Conservation (phyloP, 1,140 invertebrate genomes). For the Druon quercuslanigerum region DNA sequence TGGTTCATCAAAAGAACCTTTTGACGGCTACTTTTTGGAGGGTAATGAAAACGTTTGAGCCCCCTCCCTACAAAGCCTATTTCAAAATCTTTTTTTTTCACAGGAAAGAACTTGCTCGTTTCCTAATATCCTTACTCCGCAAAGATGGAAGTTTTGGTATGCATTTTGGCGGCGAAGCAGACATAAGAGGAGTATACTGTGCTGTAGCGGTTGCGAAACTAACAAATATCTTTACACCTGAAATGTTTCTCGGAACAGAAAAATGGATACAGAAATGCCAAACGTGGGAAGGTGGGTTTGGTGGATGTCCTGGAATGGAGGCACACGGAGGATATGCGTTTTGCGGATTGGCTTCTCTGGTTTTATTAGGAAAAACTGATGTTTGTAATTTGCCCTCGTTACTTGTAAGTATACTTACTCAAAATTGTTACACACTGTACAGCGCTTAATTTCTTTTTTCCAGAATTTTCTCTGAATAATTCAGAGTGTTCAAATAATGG, state of each 20-base stretch:
- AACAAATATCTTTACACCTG: slow-evolving; percentile 86
- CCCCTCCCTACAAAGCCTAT: too few relatives aligned
- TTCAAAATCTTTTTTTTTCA: not conserved
- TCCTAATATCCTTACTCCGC: slow-evolving; percentile 85
- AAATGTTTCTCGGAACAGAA: slow-evolving; percentile 89
- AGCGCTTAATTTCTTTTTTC: too few relatives aligned
- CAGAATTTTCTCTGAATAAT: too few relatives aligned
- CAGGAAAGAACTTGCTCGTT: slow-evolving; percentile 83
- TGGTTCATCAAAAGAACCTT: too few relatives aligned
- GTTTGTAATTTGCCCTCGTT: slow-evolving; percentile 87
- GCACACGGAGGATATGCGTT: slow-evolving; percentile 99
- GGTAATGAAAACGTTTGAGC: too few relatives aligned
- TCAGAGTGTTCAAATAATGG: too few relatives aligned
- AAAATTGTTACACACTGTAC: too few relatives aligned
- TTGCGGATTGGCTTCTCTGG: slow-evolving; percentile 93
- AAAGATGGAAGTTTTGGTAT: slow-evolving; percentile 94
- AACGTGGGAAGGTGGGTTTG: slow-evolving; percentile 99
- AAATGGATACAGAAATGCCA: slow-evolving; percentile 96
- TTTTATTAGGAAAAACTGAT: slow-evolving; percentile 87
- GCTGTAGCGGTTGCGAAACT: slow-evolving; percentile 92
- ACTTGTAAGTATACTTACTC: slow-evolving; percentile 76
- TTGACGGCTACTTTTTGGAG: too few relatives aligned
- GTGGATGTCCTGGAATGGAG: slow-evolving; percentile 94
- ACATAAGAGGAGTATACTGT: slow-evolving; percentile 97
- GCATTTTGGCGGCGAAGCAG: slow-evolving; percentile 95